Evolutionary conservation across 2,888 invertebrate genomes (phyloP), one percentile per base, ranked within the genome.

Genomic region (Sinodicranocentrus sp.): DNA sequence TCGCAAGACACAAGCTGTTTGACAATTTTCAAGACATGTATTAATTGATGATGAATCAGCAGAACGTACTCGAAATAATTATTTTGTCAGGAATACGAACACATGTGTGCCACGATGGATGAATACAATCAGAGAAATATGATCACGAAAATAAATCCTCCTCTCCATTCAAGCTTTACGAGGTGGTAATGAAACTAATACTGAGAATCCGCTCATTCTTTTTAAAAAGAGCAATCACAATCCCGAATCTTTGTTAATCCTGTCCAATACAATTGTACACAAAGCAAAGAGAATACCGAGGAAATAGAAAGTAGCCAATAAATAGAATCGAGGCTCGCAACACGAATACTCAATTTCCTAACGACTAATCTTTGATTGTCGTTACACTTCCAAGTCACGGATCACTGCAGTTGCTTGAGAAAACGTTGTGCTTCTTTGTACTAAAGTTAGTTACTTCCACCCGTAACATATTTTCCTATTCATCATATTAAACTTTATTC

Each of bases 321-420:
- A 67, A 67, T 15, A 78, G 44, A 67, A 67, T 15, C 70, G 61
- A 70, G 43, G 68, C 39, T 68, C 52, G 77, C 44, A 59, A 61
- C 70, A 78, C 68, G 78, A 78, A 70, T 78, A 70, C 70, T 70
- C 70, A 78, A 68, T 78, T 78, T 78, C 28, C 54, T 65, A 67
- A 68, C 72, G 65, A 52, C 25, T 61, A 72, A 71, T 79, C 71
- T 61, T 52, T 71, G 48, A 57, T 15, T 80, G 72, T 73, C 72
- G 80, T 80, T 80, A 67, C 63, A 73, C 73, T 67, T 80, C 80
- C 80, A 73, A 80, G 80, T 80, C 80, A 80, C 80, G 80, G 80
- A 80, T 73, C 72, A 80, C 80, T 80, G 80, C 80, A 80, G 80
- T 73, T 63, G 6, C 26, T n/a, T 21, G 67, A 70, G 39, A 48